phyloP scores from a whole-genome alignment of 1,140 invertebrate species.

The Micrasema longulum region DNA sequence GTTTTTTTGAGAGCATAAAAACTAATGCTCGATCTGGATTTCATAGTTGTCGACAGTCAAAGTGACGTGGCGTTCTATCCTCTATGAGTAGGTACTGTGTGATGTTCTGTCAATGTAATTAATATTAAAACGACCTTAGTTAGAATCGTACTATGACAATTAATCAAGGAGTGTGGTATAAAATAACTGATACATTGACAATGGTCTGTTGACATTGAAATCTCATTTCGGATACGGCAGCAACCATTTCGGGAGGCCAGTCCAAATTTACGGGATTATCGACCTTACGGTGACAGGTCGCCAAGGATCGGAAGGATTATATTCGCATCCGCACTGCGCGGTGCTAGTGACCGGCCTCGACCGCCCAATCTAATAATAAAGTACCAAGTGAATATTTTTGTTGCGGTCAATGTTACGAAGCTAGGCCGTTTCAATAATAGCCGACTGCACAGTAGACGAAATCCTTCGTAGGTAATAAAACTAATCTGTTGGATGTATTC shows the following conservation, averaged over 20 bases:
- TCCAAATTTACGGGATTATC: slow-evolving; percentile 9
- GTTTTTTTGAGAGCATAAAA: no score
- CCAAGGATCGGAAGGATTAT: slow-evolving; percentile 32
- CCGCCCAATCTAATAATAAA: slow-evolving; percentile 37
- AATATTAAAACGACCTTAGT: no score
- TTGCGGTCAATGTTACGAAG: slow-evolving; percentile 36
- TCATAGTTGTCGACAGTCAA: no score
- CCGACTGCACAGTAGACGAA: not conserved
- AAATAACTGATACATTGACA: no score
- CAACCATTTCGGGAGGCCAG: slow-evolving; percentile 14
- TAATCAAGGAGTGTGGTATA: no score
- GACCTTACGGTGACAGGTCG: slow-evolving; percentile 25
- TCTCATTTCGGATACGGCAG: slow-evolving; percentile 9
- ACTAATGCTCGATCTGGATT: no score
- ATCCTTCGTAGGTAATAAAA: slow-evolving; percentile 13
- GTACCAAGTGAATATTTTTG: not conserved
- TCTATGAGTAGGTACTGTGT: no score
- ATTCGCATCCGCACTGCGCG: slow-evolving; percentile 28
- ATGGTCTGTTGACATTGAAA: slow-evolving; percentile 13
- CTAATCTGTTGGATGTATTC: no score
- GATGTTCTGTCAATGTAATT: no score
- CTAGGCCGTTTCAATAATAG: slow-evolving; percentile 12
- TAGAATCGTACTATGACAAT: no score
- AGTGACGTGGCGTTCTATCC: no score
- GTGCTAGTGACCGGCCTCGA: slow-evolving; percentile 49